Base-by-base conservation (phyloP, 2,797 vertebrate species). In the Harpagifer antarcticus region DNA sequence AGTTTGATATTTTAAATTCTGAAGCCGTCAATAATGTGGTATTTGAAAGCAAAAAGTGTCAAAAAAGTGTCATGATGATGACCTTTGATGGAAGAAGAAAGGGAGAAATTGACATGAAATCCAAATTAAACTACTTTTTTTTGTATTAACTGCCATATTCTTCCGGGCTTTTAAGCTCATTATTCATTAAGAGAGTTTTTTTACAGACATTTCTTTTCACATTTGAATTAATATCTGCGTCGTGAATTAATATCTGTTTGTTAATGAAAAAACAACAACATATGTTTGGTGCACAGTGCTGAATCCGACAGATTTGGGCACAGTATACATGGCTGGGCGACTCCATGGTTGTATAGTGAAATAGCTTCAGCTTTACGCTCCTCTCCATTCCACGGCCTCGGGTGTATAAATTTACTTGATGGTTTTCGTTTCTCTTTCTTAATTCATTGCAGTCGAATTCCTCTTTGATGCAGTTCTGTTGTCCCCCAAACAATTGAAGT, bases 401-500 rank as follows among this genome's bases (percentile, higher is more conserved):
- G 92, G 95, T 95, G 95, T 95, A 95, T 96, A 95, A 93, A 95
- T 95, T 95, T 95, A 93, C 82, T 92, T 93, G 92, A 94, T 95
- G 94, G 89, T 91, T 93, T 94, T 89, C 71, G 91, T 94, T 94
- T 95, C 93, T 95, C 93, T 93, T 94, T 95, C 91, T 94, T 95
- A 95, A 95, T 96, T 96, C 94, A 89, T 91, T 93, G 94, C 96
- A 95, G 95, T 97, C 93, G 96, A 96, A 96, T 97, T 98, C 95
- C 95, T 97, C 91, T 95, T 95, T 96, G 93, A 94, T 94, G 85
- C 93, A 95, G 92, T 91, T 94, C 94, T 94, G 94, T 95, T 95
- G 96, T 96, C 95, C 96, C 96, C 96, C 91, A 94, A 94, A 94
- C 95, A 95, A 98, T 96, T 96, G 91, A 95, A 96, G 95, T 97